Evolutionary conservation across 2,113 vertebrate genomes (phyloP), one percentile per base, ranked within the genome.

Genomic region (Prinia subflava): DNA sequence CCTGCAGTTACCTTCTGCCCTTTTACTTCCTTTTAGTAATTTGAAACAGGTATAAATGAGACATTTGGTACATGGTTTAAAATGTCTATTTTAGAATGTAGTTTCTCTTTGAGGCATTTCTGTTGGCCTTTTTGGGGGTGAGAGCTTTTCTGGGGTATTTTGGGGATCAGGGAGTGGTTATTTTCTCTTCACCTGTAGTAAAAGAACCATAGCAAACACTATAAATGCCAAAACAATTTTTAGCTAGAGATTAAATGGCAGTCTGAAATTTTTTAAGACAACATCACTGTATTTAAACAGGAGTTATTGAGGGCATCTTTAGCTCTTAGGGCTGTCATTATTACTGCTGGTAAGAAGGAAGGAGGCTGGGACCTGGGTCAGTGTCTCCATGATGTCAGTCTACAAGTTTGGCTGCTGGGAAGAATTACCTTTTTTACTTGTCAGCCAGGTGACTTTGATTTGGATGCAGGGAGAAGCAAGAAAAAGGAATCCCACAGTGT

Each of bases 381-480:
- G 42, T 25, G n/a, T 62, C 57, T 60, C 42, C 57, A 62, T 1
- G 0, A 21, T 75, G 33, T 41, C 56, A 85, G 49, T 49, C 65
- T 57, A 16, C 21, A 79, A 8, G 23, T 13, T 65, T 70, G 42
- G 57, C 65, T 83, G 65, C 13, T 83, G 39, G 28, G 49, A 68
- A 79, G 74, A 79, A 82, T 87, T 35, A 56, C 17, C 33, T 37
- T 76, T 84, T 62, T 41, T 27, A 55, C 33, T 22, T 70, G 39
- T 76, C 83, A 94, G 37, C 41, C 82, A 56, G 44, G 41, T 78
- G 53, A 69, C 77, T 90, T 86, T 68, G 64, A 71, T 71, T 63
- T 89, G 67, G 63, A 69, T 88, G n/a, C 17, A 53, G 20, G 4
- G 9, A 90, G 78, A 86, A 13, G 49, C 56, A 91, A 53, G 46